These are phyloP conservation scores for Hystrix brachyura DNA, from an alignment of 2,113 vertebrate species.

Conservation along the genomic window DNA sequence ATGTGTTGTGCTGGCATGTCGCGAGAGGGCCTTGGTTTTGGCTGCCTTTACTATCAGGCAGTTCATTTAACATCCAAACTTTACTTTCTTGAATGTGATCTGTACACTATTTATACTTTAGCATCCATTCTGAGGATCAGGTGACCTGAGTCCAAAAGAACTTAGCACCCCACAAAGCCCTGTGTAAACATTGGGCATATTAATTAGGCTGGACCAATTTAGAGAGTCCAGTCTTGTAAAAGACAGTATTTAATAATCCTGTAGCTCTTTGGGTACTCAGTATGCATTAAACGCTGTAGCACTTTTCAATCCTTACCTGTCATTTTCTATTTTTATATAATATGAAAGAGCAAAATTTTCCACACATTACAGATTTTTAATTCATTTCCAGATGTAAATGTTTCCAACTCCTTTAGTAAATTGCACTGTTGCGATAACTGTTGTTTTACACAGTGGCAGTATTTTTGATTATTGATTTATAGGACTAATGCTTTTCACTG, in stretches of 20 bases:
- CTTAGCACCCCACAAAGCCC: not conserved
- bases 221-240: not conserved
- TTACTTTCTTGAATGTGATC: not conserved
- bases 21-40: not conserved
- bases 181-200: not conserved
- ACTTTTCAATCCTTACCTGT: not conserved
- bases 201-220: not conserved
- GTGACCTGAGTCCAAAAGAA: not conserved
- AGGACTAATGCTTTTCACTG: slow-evolving; percentile 24
- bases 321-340: slow-evolving; percentile 13
- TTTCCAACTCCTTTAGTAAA: not conserved
- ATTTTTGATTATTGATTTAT: not conserved
- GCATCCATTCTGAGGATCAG: slow-evolving; percentile 4
- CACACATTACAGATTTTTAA: slow-evolving; percentile 5
- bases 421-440: not conserved
- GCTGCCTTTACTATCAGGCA: not conserved
- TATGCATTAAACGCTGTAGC: not conserved
- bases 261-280: not conserved
- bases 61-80: not conserved
- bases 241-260: slow-evolving; percentile 35
- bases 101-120: not conserved
- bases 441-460: not conserved
- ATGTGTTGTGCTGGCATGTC: not conserved
- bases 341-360: not conserved
- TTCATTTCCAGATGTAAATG: not conserved